Evolutionary conservation across 2,113 vertebrate species (phyloP).

Genomic region (Natator depressus): DNA sequence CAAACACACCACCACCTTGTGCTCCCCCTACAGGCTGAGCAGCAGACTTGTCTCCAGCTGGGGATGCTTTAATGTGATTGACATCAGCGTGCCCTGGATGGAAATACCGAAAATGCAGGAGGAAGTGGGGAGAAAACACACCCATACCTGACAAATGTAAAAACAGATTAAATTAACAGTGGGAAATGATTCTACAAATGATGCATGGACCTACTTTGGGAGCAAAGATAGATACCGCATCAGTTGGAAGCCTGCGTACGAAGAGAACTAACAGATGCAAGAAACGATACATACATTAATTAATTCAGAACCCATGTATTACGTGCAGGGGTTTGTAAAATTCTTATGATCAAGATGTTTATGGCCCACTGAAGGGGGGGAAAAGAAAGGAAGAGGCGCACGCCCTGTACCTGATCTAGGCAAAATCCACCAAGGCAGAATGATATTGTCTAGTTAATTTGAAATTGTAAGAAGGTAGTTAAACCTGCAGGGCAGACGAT

Average conservation of each 20-base stretch:
- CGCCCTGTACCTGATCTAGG: not conserved
- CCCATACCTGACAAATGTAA: not conserved
- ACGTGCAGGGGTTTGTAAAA: not conserved
- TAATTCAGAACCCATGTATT: not conserved
- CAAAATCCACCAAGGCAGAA: slow-evolving; percentile 36
- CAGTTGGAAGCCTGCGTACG: not conserved
- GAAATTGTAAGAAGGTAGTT: slow-evolving; percentile 63
- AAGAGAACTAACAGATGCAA: not conserved
- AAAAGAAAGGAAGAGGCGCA: not conserved
- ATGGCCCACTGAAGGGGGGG: not conserved
- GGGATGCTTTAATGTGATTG: rapidly evolving
- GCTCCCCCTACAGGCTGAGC: slow-evolving; percentile 65
- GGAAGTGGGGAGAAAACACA: not conserved
- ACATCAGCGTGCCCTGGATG: rapidly evolving
- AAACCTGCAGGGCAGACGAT: slow-evolving; percentile 67
- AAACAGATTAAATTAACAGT: not conserved
- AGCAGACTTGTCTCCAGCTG: not conserved
- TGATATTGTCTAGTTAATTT: slow-evolving; percentile 57
- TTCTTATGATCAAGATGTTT: slow-evolving; percentile 38
- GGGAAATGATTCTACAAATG: not conserved
- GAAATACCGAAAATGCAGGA: rapidly evolving
- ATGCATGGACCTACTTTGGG: not conserved
- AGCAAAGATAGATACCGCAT: not conserved
- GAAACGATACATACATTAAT: not conserved
- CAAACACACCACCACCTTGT: not conserved